Evolutionary conservation across 2,797 vertebrate genomes (phyloP).

Genomic region (Rhinophrynus dorsalis): DNA sequence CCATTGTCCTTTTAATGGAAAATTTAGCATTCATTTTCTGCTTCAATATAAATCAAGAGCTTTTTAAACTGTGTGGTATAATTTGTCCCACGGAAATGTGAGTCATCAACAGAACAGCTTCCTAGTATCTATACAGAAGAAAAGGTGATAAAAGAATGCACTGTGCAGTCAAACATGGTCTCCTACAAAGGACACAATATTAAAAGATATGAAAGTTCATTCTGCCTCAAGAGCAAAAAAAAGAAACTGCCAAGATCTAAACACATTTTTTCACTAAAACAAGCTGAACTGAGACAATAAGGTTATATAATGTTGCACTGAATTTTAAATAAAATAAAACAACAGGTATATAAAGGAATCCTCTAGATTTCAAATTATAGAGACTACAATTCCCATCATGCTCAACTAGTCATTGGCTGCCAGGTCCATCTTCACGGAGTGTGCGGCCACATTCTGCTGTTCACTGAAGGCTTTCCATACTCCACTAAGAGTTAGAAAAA

Average conservation of each 20-base stretch:
- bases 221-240: not conserved
- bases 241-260: not conserved
- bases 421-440: too few species aligned
- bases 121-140: not conserved
- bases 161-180: not conserved
- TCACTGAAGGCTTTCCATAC: too few species aligned
- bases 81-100: conserved; percentile 1
- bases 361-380: too few species aligned
- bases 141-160: not conserved
- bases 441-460: too few species aligned
- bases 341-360: too few species aligned
- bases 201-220: not conserved
- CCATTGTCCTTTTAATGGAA: not conserved
- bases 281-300: conserved; percentile 1
- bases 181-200: not conserved
- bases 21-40: not conserved
- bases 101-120: conserved; percentile 3
- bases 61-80: not conserved
- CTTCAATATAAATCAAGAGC: conserved; percentile 1
- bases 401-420: too few species aligned
- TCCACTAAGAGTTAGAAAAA: too few species aligned
- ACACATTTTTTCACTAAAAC: not conserved
- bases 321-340: not conserved
- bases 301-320: not conserved
- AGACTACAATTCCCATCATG: too few species aligned